These are phyloP conservation scores for Microtus obscurus DNA, from an alignment of 2,797 vertebrate species.

Conservation along the genomic window DNA sequence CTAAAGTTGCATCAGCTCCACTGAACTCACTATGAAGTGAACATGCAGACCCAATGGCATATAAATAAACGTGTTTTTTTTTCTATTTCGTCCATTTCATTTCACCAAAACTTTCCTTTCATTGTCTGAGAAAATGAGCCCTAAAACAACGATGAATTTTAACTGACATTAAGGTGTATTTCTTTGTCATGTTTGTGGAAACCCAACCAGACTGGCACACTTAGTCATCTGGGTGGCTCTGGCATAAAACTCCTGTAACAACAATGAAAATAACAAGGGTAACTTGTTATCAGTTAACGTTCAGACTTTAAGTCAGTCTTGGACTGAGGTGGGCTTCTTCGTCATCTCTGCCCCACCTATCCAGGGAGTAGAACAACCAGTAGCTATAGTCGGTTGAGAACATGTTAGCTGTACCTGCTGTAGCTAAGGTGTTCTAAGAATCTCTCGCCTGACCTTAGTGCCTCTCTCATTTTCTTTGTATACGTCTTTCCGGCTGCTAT, in stretches of 20 bases:
- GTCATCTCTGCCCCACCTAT: background rate
- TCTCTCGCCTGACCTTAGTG: fast-evolving
- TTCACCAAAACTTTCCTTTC: background rate
- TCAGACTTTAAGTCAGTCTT: background rate
- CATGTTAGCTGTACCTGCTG: background rate
- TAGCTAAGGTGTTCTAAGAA: background rate
- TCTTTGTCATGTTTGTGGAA: background rate
- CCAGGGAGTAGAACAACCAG: background rate
- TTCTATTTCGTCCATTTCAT: background rate
- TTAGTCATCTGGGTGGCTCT: background rate
- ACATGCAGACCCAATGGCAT: background rate
- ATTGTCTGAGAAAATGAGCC: constrained; percentile 4
- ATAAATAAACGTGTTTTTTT: background rate
- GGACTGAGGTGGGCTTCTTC: background rate
- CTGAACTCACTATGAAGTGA: constrained; percentile 8
- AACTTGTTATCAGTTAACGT: background rate
- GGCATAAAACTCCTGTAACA: background rate
- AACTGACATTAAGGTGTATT: background rate
- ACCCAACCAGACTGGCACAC: background rate
- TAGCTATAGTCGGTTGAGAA: background rate
- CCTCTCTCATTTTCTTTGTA: background rate
- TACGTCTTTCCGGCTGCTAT: background rate
- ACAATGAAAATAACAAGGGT: background rate
- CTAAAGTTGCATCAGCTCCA: background rate
- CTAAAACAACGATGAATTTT: background rate